Evolutionary conservation across 2,888 invertebrate species (phyloP).

Genomic region (Agriotes lineatus): DNA sequence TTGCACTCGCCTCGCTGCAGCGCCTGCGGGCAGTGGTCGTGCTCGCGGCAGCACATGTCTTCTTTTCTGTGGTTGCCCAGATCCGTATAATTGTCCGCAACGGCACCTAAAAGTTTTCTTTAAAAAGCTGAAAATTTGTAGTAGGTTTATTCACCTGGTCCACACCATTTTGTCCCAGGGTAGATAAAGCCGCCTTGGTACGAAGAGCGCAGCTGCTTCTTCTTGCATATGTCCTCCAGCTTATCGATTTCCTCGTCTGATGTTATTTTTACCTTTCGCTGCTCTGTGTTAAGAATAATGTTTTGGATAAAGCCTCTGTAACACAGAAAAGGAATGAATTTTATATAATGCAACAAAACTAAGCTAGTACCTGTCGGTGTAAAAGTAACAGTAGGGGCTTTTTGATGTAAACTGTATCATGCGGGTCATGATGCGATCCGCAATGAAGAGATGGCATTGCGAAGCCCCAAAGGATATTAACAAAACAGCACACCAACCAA

Average conservation of each 20-base stretch:
- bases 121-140: too few species aligned
- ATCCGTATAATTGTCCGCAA: constrained; percentile 74
- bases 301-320: constrained; percentile 71
- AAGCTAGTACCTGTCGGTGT: constrained; percentile 69
- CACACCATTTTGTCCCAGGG: constrained; percentile 85
- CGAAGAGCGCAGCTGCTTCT: constrained; percentile 53
- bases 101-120: too few species aligned
- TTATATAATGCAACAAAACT: too few species aligned
- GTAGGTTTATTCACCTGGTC: constrained; percentile 69
- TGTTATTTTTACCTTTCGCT: constrained; percentile 70
- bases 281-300: constrained; percentile 72
- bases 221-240: constrained; percentile 70
- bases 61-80: constrained; percentile 74
- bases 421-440: constrained; percentile 73
- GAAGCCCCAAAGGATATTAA: neutral
- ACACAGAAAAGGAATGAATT: too few species aligned
- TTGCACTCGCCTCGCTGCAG: constrained; percentile 73
- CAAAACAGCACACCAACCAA: neutral
- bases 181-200: constrained; percentile 70
- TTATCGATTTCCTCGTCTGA: constrained; percentile 72
- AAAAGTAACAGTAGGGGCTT: constrained; percentile 72
- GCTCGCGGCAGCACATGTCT: constrained; percentile 80
- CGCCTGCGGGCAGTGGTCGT: constrained; percentile 77
- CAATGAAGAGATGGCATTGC: constrained; percentile 63
- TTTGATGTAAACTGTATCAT: constrained; percentile 74